Conservation (phyloP, 2,888 invertebrate species). For the Drosophila trichaetosa region DNA sequence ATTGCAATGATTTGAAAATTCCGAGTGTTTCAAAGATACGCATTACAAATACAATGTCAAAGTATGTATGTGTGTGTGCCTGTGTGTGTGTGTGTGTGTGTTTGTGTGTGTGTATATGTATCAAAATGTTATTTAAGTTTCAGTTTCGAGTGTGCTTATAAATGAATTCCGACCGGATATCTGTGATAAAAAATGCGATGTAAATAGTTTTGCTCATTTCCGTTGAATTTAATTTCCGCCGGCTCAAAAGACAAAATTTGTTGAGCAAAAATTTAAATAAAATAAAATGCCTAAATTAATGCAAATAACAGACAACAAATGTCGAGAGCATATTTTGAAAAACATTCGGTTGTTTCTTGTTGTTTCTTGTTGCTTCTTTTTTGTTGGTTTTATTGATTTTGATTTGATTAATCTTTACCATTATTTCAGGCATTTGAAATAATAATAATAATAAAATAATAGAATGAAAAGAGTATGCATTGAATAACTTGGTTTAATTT, state of each 20-base stretch:
- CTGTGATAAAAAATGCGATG: slow-evolving; percentile 13
- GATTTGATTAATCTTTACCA: neutral
- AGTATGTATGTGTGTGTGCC: too few relatives aligned
- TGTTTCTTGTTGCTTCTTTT: neutral
- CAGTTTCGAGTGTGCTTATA: slow-evolving; percentile 20
- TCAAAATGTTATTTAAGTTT: neutral
- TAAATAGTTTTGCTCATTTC: slow-evolving; percentile 43
- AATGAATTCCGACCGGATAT: slow-evolving; percentile 43
- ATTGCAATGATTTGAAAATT: neutral
- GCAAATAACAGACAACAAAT: slow-evolving; percentile 7
- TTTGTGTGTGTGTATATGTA: neutral
- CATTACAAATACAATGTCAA: neutral
- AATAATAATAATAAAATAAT: neutral
- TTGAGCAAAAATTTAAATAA: neutral
- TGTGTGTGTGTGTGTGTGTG: neutral
- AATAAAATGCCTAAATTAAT: slow-evolving; percentile 24
- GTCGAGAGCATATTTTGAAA: slow-evolving; percentile 22
- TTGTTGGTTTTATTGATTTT: neutral
- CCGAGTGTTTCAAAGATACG: neutral
- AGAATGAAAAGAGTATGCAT: neutral
- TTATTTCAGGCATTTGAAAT: slow-evolving; percentile 11
- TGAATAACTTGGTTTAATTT: neutral
- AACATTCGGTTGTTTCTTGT: slow-evolving; percentile 11
- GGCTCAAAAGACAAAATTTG: slow-evolving; percentile 46
- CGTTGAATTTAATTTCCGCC: slow-evolving; percentile 61